A percentile compares a stretch with the other conserved stretches of the same genome.
Conservation (phyloP, 2,797 vertebrate species). For the Thaleichthys pacificus region DNA sequence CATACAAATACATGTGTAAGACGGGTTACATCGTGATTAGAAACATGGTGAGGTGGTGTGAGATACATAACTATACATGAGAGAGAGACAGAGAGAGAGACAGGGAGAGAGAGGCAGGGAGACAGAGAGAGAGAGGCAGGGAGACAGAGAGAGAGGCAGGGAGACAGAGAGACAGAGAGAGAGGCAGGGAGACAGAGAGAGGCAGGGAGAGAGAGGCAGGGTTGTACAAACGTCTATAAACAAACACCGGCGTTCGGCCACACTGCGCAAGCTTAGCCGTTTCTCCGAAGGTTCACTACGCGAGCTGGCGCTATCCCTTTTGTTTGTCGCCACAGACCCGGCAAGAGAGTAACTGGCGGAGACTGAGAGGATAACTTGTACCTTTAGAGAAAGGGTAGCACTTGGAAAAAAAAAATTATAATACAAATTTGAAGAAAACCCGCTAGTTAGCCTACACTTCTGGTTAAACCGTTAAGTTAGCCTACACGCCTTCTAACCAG, state of each 20-base stretch:
- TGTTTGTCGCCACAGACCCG: not conserved
- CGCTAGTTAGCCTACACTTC: not conserved
- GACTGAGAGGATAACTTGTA: not conserved
- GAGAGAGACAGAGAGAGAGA: not conserved
- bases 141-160: not conserved
- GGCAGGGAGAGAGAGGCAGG: too few relatives aligned
- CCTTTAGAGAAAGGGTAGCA: not conserved
- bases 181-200: not conserved
- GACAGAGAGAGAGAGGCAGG: not conserved
- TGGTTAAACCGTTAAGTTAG: not conserved
- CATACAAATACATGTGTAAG: slow-evolving; percentile 1
- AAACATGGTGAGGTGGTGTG: not conserved
- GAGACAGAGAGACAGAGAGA: not conserved
- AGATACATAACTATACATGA: slow-evolving; percentile 2
- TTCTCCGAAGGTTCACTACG: not conserved
- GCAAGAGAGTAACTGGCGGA: not conserved
- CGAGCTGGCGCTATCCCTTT: slow-evolving; percentile 20
- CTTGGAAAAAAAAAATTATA: not conserved
- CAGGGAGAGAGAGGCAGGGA: not conserved
- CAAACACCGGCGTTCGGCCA: not conserved
- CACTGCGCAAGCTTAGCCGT: not conserved
- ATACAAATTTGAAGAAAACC: not conserved
- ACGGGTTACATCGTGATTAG: slow-evolving; percentile 19
- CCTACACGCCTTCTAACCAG: not conserved
- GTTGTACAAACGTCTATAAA: slow-evolving; percentile 16